These are phyloP conservation scores for Callyntrura guangdongensis DNA, from an alignment of 2,888 invertebrate species.

Conservation along the genomic window DNA sequence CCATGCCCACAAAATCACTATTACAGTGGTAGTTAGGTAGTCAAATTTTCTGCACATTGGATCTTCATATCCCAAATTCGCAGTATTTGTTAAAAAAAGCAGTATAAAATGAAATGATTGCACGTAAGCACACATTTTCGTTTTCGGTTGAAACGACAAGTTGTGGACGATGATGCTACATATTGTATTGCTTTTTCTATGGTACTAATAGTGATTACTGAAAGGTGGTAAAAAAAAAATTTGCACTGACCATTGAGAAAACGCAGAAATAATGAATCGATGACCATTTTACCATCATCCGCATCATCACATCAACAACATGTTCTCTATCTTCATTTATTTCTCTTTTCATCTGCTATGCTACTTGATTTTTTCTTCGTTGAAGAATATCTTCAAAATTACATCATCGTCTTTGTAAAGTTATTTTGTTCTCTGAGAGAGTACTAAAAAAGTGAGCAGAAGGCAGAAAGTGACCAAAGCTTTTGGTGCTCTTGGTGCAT, in stretches of 20 bases:
- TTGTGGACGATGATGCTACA: not conserved
- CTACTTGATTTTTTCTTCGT: no score
- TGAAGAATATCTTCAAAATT: conserved; percentile 1
- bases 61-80: no score
- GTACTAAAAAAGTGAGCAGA: no score
- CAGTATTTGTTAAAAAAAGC: not conserved
- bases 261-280: conserved; percentile 5
- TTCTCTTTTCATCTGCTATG: not conserved
- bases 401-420: not conserved
- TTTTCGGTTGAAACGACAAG: not conserved
- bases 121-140: not conserved
- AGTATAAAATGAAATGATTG: not conserved
- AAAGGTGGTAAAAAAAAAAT: conserved; percentile 34
- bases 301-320: not conserved
- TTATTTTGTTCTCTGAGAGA: no score
- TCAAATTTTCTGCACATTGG: no score
- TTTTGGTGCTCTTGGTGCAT: no score
- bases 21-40: no score
- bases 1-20: not conserved
- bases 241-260: conserved; percentile 36
- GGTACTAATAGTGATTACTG: not conserved
- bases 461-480: no score
- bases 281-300: no score
- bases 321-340: not conserved
- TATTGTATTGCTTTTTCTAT: not conserved